Conservation (phyloP, 2,888 invertebrate species). For the Syritta pipiens region DNA sequence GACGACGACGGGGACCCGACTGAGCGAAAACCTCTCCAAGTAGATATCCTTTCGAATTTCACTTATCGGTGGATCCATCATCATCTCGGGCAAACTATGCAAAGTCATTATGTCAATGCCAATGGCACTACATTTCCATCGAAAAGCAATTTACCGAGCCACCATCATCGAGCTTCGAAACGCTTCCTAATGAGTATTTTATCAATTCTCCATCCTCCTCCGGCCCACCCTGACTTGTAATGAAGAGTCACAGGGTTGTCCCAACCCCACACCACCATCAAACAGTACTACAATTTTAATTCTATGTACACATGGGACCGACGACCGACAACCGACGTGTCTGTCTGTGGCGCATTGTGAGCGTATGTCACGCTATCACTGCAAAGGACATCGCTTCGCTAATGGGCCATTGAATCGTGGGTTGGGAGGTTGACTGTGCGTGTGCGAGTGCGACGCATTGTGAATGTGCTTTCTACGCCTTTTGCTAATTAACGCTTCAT, state of each 20-base stretch:
- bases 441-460: constrained; percentile 15
- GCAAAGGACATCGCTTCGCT: background rate
- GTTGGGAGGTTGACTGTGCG: constrained; percentile 3
- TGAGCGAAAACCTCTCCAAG: background rate
- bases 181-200: constrained; percentile 30
- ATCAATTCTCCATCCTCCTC: constrained; percentile 13
- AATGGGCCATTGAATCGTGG: constrained; percentile 8
- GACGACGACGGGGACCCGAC: background rate
- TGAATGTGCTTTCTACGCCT: constrained; percentile 43
- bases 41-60: background rate
- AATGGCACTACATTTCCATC: constrained; percentile 35
- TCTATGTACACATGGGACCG: constrained; percentile 35
- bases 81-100: background rate
- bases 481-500: constrained; percentile 48
- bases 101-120: constrained; percentile 41
- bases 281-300: constrained; percentile 32
- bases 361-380: constrained; percentile 48
- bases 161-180: constrained; percentile 5
- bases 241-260: too few relatives aligned
- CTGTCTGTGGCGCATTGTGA: constrained; percentile 29
- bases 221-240: background rate
- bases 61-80: constrained; percentile 10
- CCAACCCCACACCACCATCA: background rate
- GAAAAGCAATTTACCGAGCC: constrained; percentile 38
- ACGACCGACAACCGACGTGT: too few relatives aligned